These are phyloP conservation scores for Callipepla californica DNA, from an alignment of 2,113 vertebrate species.

Conservation along the genomic window DNA sequence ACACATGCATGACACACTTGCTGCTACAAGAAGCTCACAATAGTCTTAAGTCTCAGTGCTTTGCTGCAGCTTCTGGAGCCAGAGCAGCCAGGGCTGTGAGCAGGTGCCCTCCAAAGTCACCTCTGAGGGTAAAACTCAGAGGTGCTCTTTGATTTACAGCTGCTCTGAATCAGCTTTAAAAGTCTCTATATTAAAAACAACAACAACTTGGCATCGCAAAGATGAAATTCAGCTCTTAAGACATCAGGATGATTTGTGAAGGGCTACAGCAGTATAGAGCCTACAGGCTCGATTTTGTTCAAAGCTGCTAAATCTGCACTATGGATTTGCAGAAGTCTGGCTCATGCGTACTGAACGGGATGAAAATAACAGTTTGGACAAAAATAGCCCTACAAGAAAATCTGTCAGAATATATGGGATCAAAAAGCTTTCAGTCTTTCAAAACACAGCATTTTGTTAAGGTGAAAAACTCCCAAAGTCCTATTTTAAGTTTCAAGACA, in stretches of 20 bases:
- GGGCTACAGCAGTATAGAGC: neutral
- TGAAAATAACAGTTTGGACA: neutral
- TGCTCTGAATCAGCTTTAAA: neutral
- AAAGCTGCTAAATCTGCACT: neutral
- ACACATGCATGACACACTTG: neutral
- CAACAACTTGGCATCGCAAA: neutral
- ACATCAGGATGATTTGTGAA: neutral
- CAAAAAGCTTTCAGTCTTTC: neutral
- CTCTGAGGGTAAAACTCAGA: neutral
- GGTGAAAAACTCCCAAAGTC: slow-evolving; percentile 15
- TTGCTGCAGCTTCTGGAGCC: neutral
- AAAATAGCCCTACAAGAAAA: slow-evolving; percentile 16
- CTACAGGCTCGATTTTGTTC: neutral
- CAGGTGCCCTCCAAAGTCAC: neutral
- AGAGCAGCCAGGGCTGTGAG: neutral
- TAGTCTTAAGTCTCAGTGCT: neutral
- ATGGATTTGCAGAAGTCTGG: neutral
- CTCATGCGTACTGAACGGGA: neutral
- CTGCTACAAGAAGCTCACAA: accelerated
- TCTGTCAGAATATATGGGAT: neutral
- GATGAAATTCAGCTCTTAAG: neutral
- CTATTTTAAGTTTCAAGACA: slow-evolving; percentile 38
- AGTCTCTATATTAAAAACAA: neutral
- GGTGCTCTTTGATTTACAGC: neutral
- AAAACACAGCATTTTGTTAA: slow-evolving; percentile 15